Evolutionary conservation across 2,797 vertebrate species (phyloP), one percentile per base, ranked within the genome.

Genomic region (Pyrocephalus nanus): DNA sequence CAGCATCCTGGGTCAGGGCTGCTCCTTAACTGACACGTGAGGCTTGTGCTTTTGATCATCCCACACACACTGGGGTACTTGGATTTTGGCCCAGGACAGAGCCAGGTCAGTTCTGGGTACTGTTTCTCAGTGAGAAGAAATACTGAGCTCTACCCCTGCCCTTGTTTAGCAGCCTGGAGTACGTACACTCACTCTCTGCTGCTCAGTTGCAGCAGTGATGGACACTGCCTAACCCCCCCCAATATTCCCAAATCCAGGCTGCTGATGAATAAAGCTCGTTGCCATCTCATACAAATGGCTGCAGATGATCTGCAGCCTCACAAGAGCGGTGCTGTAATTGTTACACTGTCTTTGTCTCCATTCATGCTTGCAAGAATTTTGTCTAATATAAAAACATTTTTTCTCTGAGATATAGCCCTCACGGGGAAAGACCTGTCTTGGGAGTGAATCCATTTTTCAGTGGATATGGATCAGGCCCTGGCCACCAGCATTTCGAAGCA

Each of bases 31-130:
- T 34, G 75, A 34, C 73, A 81, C 55, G n/a, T 47, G 82, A 90
- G 91, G 71, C 64, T 71, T 62, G 25, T 83, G 60, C 60, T 86
- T 88, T 90, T 93, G 74, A 80, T 93, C 85, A 53, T 87, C 78
- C 82, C 74, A 90, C 82, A 15, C 55, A 58, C 34, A 9, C 18
- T 64, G 86, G 74, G 71, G 91, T 81, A 45, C 45, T 71, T 71
- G 62, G 25, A 21, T 72, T 47, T 54, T 0, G 0, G 20, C 60
- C 48, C 57, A 25, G 53, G 66, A 36, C 3, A 45, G 38, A 84
- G 48, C 60, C 40, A 65, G 34, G 53, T 66, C 66, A 36, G 23
- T 69, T 83, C 47, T 74, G 66, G 61, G 40, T 85, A 43, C 27
- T 36, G 7, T 43, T 77, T 62, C 53, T 47, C 23, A 38, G 25